A percentile compares a stretch with the other conserved stretches of the same genome.
These are phyloP conservation scores for Ceramica pisi DNA, from an alignment of 2,888 invertebrate species.

Conservation along the genomic window DNA sequence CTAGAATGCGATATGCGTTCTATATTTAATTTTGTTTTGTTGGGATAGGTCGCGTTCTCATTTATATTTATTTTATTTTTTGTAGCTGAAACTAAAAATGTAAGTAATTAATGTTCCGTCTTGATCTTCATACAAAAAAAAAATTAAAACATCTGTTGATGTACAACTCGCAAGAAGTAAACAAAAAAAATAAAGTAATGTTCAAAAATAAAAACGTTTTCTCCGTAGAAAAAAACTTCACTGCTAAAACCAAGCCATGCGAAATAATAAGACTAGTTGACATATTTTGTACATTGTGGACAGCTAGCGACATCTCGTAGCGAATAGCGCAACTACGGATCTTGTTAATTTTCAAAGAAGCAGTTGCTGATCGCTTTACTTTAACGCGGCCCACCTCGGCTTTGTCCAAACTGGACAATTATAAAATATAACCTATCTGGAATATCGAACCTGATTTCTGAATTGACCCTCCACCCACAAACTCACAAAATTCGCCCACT, in stretches of 20 bases:
- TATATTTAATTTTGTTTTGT: slow-evolving; percentile 58
- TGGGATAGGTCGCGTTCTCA: slow-evolving; percentile 62
- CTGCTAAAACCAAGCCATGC: neutral
- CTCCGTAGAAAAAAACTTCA: neutral
- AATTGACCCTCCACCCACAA: neutral
- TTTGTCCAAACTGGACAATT: neutral
- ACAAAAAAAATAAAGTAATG: neutral
- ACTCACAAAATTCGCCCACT: neutral
- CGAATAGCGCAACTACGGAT: slow-evolving; percentile 74
- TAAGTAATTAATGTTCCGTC: accelerated
- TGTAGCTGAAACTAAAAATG: slow-evolving; percentile 1
- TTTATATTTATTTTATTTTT: neutral
- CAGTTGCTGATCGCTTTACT: neutral
- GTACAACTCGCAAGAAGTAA: too few relatives aligned
- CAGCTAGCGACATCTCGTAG: slow-evolving; percentile 80
- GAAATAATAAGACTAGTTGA: neutral
- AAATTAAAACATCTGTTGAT: too few relatives aligned
- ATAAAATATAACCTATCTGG: neutral
- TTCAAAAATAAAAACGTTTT: too few relatives aligned
- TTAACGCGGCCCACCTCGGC: neutral
- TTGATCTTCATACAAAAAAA: neutral
- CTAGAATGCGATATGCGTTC: slow-evolving; percentile 54
- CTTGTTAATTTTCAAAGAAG: slow-evolving; percentile 2
- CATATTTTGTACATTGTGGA: neutral
- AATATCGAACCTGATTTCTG: neutral